Percentiles rank a stretch among this genome's conserved stretches.
phyloP scores from a whole-genome alignment of 2,888 invertebrate genomes.

The Teleiodes luculella region DNA sequence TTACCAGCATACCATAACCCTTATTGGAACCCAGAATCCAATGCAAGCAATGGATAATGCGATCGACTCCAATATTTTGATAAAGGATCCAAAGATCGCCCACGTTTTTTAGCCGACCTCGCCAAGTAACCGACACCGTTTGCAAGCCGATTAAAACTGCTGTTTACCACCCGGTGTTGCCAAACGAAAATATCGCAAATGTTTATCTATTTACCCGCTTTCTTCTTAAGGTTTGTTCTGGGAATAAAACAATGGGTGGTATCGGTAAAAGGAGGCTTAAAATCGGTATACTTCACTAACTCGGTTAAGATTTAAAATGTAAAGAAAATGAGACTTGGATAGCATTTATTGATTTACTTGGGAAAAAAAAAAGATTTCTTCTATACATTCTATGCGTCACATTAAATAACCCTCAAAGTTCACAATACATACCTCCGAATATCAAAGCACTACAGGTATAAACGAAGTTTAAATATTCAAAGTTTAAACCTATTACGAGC shows the following conservation, averaged over 20 bases:
- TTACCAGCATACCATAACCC: not conserved
- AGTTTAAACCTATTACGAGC: conserved; percentile 65
- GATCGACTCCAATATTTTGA: not conserved
- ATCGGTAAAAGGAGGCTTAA: not conserved
- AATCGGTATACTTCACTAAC: too few species aligned
- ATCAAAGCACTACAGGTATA: too few species aligned
- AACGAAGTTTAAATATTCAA: conserved; percentile 44
- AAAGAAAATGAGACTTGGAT: too few species aligned
- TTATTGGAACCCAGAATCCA: not conserved
- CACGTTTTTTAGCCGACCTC: conserved; percentile 30
- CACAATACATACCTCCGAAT: too few species aligned
- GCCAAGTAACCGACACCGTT: conserved; percentile 60
- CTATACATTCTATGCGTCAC: too few species aligned
- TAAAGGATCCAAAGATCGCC: conserved; percentile 19
- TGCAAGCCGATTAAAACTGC: conserved; percentile 64
- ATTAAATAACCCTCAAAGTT: not conserved
- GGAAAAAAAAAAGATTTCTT: too few species aligned
- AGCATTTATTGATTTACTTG: too few species aligned
- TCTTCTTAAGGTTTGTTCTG: conserved; percentile 8
- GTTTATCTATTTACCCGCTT: conserved; percentile 36
- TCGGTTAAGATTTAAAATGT: too few species aligned
- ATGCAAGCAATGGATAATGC: not conserved
- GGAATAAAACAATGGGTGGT: conserved; percentile 7
- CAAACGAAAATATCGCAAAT: conserved; percentile 54
- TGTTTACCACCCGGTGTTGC: conserved; percentile 55